Evolutionary conservation across 1,140 invertebrate species (phyloP), one percentile per base, ranked within the genome.

Genomic region (Neotoxoptera formosana): DNA sequence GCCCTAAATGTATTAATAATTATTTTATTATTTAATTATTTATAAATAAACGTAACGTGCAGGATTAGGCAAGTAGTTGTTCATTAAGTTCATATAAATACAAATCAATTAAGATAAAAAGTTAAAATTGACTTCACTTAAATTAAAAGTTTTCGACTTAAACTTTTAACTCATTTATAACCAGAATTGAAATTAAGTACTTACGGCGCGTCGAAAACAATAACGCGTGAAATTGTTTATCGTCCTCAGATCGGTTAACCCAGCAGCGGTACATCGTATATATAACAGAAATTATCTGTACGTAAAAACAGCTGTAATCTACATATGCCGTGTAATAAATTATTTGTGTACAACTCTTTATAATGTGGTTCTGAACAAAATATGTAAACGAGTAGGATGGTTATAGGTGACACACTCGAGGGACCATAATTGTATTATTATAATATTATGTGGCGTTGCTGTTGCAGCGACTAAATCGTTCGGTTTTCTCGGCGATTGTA

Each of bases 21-120:
- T n/a, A n/a, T 67, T 67, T 67, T n/a, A n/a, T 67, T 67, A n/a
- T n/a, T 67, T 67, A 67, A 67, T 67, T 67, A 67, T n/a, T 76
- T 76, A n/a, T 76, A 20, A 76, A 76, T 0, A 17, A 17, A 9
- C 30, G 25, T 41, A 41, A 41, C 25, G n/a, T 53, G 6, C 7
- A 53, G 21, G 20, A 53, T 53, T 20, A 14, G 3, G 60, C 7
- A n/a, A 76, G 14, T n/a, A 14, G n/a, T 34, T n/a, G n/a, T 76
- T 76, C 6, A n/a, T 76, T 76, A 76, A 20, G 14, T 76, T 76
- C 21, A 34, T n/a, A 34, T 34, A 17, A 76, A 76, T 67, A n/a
- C 9, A 67, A 67, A 60, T 60, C 7, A 60, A 60, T 67, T n/a
- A 67, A 67, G 30, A 30, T 25, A 67, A 67, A 30, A 76, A 76